These are phyloP conservation scores for Drosophila carrolli DNA, from an alignment of 1,140 invertebrate species.

Conservation along the genomic window DNA sequence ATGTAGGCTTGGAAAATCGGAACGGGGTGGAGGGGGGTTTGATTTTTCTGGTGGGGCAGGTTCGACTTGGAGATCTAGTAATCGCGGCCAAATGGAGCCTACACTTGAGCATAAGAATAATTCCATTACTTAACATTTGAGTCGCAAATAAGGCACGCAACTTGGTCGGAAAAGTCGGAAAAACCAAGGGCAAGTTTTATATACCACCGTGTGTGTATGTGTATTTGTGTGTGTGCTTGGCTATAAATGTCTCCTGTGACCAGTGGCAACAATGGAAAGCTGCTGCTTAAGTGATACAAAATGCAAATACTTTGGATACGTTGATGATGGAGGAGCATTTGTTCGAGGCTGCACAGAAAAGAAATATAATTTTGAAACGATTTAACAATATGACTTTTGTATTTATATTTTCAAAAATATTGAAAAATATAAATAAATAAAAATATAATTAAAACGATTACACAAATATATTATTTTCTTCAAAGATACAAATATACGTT, in stretches of 20 bases:
- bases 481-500: too few species aligned
- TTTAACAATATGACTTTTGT: too few species aligned
- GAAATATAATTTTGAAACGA: not conserved
- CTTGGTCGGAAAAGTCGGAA: conserved; percentile 8
- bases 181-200: conserved; percentile 49
- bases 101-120: conserved; percentile 67
- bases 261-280: conserved; percentile 61
- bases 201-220: not conserved
- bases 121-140: conserved; percentile 78
- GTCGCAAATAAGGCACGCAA: conserved; percentile 54
- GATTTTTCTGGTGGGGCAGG: not conserved
- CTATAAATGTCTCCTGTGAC: conserved; percentile 79
- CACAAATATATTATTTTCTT: too few species aligned
- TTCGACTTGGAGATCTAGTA: not conserved
- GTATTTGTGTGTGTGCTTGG: conserved; percentile 32
- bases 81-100: conserved; percentile 3
- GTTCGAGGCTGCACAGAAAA: conserved; percentile 11
- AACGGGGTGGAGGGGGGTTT: not conserved
- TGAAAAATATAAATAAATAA: too few species aligned
- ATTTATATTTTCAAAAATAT: too few species aligned
- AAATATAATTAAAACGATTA: too few species aligned
- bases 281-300: conserved; percentile 81
- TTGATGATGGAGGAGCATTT: conserved; percentile 48
- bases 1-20: not conserved
- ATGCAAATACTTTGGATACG: conserved; percentile 78